Conservation (phyloP, 2,888 invertebrate genomes). For the Pteria penguin region DNA sequence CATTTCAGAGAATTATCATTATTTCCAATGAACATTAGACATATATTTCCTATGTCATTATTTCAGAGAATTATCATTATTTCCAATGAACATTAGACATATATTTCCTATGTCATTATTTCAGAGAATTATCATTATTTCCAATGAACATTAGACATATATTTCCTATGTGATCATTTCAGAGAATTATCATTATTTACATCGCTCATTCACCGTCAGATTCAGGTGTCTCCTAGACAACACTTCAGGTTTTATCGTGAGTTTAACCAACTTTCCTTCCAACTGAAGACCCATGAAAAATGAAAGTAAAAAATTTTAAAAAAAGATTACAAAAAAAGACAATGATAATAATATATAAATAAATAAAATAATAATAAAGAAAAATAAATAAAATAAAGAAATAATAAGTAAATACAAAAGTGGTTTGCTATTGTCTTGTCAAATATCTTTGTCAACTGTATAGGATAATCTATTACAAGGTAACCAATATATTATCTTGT, state of each 20-base stretch:
- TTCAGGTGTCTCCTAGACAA: conserved; percentile 99
- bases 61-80: conserved; percentile 89
- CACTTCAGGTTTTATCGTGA: conserved; percentile 98
- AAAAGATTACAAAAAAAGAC: no score
- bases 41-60: conserved; percentile 95
- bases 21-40: conserved; percentile 97
- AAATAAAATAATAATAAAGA: not conserved
- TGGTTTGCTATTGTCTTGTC: not conserved
- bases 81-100: conserved; percentile 98
- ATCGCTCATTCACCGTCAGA: conserved; percentile 98
- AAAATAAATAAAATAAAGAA: not conserved
- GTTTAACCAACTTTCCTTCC: no score
- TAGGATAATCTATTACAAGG: no score
- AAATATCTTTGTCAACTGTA: not conserved
- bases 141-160: conserved; percentile 97
- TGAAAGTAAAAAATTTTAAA: no score
- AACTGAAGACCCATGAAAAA: no score
- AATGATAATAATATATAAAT: no score
- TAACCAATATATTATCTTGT: no score
- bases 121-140: conserved; percentile 91
- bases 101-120: conserved; percentile 92
- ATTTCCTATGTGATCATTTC: conserved; percentile 36
- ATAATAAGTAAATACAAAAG: not conserved
- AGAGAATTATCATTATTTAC: conserved; percentile 93
- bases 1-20: conserved; percentile 88